Conservation (phyloP, 1,140 invertebrate genomes). For the Drosophila obscura region DNA sequence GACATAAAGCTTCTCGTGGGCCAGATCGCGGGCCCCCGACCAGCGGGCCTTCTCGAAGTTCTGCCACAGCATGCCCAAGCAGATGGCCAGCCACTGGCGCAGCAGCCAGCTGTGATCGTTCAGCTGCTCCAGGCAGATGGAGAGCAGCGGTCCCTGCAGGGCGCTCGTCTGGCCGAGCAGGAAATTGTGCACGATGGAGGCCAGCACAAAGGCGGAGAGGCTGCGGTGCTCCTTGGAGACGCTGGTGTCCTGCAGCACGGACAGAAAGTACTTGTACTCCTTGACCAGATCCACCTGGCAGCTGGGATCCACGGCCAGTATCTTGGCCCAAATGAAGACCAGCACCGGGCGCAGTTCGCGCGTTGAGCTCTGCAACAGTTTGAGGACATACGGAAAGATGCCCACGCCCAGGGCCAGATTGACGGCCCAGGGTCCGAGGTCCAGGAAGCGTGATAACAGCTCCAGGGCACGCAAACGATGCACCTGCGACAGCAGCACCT, state of each 20-base stretch:
- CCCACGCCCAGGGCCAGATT: constrained; percentile 98
- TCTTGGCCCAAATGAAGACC: constrained; percentile 99
- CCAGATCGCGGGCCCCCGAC: constrained; percentile 97
- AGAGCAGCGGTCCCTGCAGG: constrained; percentile 93
- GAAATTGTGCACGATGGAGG: constrained; percentile 96
- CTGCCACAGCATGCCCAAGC: constrained; percentile 95
- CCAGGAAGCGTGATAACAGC: constrained; percentile 96
- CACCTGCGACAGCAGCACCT: constrained; percentile 98
- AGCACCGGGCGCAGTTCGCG: constrained; percentile 95
- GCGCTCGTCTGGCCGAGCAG: constrained; percentile 94
- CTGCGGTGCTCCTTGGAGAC: constrained; percentile 93
- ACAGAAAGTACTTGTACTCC: constrained; percentile 98
- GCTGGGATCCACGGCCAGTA: constrained; percentile 97
- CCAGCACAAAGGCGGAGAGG: constrained; percentile 95
- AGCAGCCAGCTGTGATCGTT: constrained; percentile 87
- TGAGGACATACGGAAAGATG: constrained; percentile 99
- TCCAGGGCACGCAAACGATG: constrained; percentile 97
- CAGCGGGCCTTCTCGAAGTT: constrained; percentile 96
- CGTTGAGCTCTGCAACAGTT: constrained; percentile 96
- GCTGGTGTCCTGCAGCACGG: constrained; percentile 92
- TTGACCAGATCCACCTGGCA: constrained; percentile 98
- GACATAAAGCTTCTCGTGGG: constrained; percentile 96
- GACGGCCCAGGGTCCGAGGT: constrained; percentile 98
- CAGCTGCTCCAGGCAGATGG: constrained; percentile 94
- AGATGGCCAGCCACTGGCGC: constrained; percentile 96